phyloP scores from a whole-genome alignment of 2,113 vertebrate species.

The Toxostoma redivivum region DNA sequence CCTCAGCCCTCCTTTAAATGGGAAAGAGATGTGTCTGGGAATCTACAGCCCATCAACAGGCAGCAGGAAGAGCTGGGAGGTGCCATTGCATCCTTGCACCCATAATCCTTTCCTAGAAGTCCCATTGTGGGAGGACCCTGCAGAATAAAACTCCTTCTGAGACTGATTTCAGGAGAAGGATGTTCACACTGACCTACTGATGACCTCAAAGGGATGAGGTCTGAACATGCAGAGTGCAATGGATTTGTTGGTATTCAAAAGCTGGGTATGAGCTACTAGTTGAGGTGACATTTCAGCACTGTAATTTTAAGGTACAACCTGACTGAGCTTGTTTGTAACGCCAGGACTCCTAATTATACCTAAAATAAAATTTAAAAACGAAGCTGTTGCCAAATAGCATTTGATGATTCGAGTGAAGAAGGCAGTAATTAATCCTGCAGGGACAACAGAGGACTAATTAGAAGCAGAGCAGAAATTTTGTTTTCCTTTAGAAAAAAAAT shows the following conservation, averaged over 20 bases:
- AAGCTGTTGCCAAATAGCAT: slow-evolving; percentile 35
- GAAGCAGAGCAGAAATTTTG: slow-evolving; percentile 5
- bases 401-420: background rate
- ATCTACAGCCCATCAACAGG: background rate
- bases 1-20: background rate
- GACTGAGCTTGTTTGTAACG: background rate
- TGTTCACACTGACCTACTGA: background rate
- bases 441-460: slow-evolving; percentile 52
- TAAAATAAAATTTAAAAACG: background rate
- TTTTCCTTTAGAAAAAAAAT: background rate
- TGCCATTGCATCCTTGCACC: background rate
- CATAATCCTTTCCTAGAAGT: background rate
- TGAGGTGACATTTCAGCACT: background rate
- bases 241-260: background rate
- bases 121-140: background rate
- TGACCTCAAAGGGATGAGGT: background rate
- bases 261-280: background rate
- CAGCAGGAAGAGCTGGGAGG: background rate
- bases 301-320: background rate
- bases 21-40: background rate
- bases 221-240: background rate
- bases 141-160: background rate
- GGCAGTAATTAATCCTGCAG: slow-evolving; percentile 57
- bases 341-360: background rate
- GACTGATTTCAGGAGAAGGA: background rate